Base-by-base conservation (phyloP, 2,888 invertebrate species). In the Cremastinae sp. region DNA sequence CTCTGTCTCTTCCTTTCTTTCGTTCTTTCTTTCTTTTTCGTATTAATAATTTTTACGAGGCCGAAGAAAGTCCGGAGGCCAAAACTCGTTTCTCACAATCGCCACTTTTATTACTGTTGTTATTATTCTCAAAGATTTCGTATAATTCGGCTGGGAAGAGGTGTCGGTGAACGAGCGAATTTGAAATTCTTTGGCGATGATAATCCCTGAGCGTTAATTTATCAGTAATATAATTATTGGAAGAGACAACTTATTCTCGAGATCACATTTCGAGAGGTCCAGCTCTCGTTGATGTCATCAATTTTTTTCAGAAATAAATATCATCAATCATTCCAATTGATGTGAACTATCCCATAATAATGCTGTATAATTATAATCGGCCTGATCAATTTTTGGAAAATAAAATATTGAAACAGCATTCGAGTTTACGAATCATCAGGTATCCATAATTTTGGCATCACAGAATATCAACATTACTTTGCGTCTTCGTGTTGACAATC, bases 221-320 rank as follows among this genome's bases (percentile, higher is more conserved):
- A 75, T 75, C 49, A 65, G 66, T 61, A 39, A 66, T 66, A 71
- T 71, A 75, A 71, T 75, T 71, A 65, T 8, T 28, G 65, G 45
- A 37, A 28, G 56, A 71, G 65, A 55, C 61, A 65, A 8, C 18
- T 10, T 14, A 37, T 51, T 47, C 55, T 37, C 39, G 28, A 28
- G 22, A 9, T n/a, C 41, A 53, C 51, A 68, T 66, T 68, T 28
- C 61, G 39, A 37, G 55, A 37, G 61, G n/a, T n/a, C n/a, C n/a
- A n/a, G 39, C 39, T 65, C 53, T 65, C 65, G 41, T 55, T 65
- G 43, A n/a, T n/a, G n/a, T n/a, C n/a, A n/a, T n/a, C n/a, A n/a
- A n/a, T n/a, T n/a, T n/a, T n/a, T n/a, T n/a, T n/a, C n/a, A n/a
- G n/a, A n/a, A n/a, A n/a, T n/a, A n/a, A n/a, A n/a, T n/a, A n/a